These are phyloP conservation scores for Heliconius congener DNA, from an alignment of 1,140 invertebrate species.

Conservation along the genomic window DNA sequence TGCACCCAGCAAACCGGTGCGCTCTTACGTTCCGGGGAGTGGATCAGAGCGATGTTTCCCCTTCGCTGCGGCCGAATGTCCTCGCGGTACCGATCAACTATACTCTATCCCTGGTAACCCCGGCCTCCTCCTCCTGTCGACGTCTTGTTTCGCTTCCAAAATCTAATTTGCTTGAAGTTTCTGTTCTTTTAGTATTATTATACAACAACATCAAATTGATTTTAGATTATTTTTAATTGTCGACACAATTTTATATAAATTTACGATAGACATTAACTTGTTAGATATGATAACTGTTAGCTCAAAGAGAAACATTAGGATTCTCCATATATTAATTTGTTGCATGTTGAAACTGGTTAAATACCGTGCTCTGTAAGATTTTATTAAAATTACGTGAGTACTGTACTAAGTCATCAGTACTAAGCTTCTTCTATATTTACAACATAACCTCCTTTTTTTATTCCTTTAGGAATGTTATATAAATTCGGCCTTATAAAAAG, in stretches of 20 bases:
- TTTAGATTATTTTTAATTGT: background rate
- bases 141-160: constrained; percentile 56
- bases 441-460: too few species aligned
- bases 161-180: constrained; percentile 69
- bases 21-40: constrained; percentile 81
- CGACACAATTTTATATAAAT: background rate
- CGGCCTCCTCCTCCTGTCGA: constrained; percentile 46
- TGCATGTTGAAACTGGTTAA: too few species aligned
- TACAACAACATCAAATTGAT: background rate
- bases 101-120: constrained; percentile 83
- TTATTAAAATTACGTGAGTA: too few species aligned
- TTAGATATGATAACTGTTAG: too few species aligned
- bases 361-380: too few species aligned
- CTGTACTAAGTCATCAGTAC: too few species aligned
- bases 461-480: too few species aligned
- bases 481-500: too few species aligned
- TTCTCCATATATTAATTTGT: too few species aligned
- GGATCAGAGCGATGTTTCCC: constrained; percentile 82
- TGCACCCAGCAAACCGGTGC: constrained; percentile 84
- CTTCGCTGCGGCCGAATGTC: constrained; percentile 80
- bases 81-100: constrained; percentile 80
- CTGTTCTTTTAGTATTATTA: constrained; percentile 19
- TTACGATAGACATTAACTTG: background rate
- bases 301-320: too few species aligned
- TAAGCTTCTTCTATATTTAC: too few species aligned